A percentile compares a stretch with the other conserved stretches of the same genome.
Conservation (phyloP, 2,113 vertebrate species). For the Dasyornis broadbenti region DNA sequence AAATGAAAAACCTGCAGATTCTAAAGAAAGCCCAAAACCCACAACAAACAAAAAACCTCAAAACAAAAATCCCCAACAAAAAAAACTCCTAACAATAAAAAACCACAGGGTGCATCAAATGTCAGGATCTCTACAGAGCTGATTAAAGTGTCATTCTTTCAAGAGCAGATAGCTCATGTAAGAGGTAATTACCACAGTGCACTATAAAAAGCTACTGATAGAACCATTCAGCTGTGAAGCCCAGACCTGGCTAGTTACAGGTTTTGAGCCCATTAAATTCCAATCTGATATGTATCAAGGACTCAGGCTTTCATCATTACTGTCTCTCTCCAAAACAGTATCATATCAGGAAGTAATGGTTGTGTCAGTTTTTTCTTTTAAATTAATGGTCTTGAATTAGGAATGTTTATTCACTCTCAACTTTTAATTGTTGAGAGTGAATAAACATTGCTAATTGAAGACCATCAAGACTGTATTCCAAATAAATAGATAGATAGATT, state of each 20-base stretch:
- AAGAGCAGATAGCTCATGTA: not conserved
- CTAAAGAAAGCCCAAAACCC: not conserved
- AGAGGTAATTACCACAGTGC: not conserved
- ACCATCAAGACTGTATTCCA: not conserved
- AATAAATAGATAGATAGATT: not conserved
- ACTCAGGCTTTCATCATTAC: not conserved
- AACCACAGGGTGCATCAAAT: fast-evolving
- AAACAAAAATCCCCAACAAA: not conserved
- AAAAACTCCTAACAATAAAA: not conserved
- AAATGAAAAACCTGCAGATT: not conserved
- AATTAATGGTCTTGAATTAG: not conserved
- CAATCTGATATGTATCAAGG: not conserved
- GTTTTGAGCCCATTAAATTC: not conserved
- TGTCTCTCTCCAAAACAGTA: not conserved
- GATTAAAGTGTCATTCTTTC: not conserved
- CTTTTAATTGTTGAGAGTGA: not conserved
- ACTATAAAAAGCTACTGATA: not conserved
- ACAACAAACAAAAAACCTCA: not conserved
- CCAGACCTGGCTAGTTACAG: not conserved
- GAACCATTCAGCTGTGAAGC: not conserved
- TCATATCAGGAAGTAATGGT: not conserved
- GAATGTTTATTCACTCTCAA: not conserved
- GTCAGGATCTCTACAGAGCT: not conserved
- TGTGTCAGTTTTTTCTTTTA: not conserved
- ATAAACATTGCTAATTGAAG: not conserved